These are phyloP conservation scores for Erebia ligea DNA, from an alignment of 2,888 invertebrate genomes.

Conservation along the genomic window DNA sequence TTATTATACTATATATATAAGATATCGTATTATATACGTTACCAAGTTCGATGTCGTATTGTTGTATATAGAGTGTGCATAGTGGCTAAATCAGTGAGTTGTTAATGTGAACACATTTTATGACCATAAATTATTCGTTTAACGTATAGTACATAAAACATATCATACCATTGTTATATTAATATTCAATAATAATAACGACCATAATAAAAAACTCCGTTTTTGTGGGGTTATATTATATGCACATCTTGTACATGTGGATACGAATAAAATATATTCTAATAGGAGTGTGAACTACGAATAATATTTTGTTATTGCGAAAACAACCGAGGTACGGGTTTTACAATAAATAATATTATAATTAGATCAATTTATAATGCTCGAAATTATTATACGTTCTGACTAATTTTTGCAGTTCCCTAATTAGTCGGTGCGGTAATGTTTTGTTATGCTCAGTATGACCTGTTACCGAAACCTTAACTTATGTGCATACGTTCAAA, in stretches of 20 bases:
- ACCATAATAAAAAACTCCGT: conserved; percentile 16
- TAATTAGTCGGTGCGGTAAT: neutral
- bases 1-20: conserved; percentile 66
- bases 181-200: conserved; percentile 32
- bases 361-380: neutral
- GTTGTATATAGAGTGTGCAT: conserved; percentile 55
- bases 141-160: conserved; percentile 79
- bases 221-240: conserved; percentile 15
- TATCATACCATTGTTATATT: conserved; percentile 61
- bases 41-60: conserved; percentile 70
- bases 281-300: neutral
- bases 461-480: neutral
- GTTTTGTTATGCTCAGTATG: neutral
- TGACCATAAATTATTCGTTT: conserved; percentile 64
- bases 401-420: neutral
- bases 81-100: conserved; percentile 52
- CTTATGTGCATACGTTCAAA: neutral
- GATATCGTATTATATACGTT: conserved; percentile 54
- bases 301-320: conserved; percentile 17
- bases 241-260: neutral
- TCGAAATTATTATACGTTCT: neutral
- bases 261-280: conserved; percentile 10
- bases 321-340: neutral
- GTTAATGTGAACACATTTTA: conserved; percentile 64
- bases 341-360: neutral